A percentile compares a stretch with the other conserved stretches of the same genome.
phyloP scores from a whole-genome alignment of 1,140 invertebrate species.

The Cyrtorhinus lividipennis region DNA sequence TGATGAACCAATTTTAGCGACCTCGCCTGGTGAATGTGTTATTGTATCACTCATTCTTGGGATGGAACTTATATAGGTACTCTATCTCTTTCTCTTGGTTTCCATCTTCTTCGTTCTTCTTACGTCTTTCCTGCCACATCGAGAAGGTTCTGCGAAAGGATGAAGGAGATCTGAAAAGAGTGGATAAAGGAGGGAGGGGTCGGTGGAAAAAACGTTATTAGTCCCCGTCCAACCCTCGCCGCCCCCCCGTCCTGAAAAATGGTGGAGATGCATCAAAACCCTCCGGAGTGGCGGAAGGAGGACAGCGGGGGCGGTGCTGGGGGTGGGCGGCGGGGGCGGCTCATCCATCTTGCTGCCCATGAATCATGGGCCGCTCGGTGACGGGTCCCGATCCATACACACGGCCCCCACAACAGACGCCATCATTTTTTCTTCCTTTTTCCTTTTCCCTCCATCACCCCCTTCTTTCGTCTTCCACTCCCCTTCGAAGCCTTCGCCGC shows the following conservation, averaged over 20 bases:
- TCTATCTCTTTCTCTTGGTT: not conserved
- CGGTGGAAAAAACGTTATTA: constrained; percentile 11
- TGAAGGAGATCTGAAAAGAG: constrained; percentile 1
- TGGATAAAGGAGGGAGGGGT: not conserved
- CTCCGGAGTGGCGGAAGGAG: not conserved
- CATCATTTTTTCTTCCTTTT: constrained; percentile 19
- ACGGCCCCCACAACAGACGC: constrained; percentile 15
- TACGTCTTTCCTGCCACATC: not conserved
- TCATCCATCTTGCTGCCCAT: constrained; percentile 24
- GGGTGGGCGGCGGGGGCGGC: constrained; percentile 2
- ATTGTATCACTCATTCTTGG: too few species aligned
- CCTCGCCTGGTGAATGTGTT: too few species aligned
- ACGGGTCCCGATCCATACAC: constrained; percentile 5
- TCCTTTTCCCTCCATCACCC: constrained; percentile 11
- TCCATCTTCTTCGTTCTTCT: not conserved
- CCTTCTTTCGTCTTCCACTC: constrained; percentile 1
- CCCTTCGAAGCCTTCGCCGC: not conserved
- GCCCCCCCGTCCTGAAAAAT: not conserved
- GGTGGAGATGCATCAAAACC: not conserved
- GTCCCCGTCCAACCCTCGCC: not conserved
- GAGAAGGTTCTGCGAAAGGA: not conserved
- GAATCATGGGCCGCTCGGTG: constrained; percentile 21
- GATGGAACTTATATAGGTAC: too few species aligned
- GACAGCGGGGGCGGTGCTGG: not conserved
- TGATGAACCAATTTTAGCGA: too few species aligned